These are phyloP conservation scores for Lerema accius DNA, from an alignment of 1,140 invertebrate genomes.

Conservation along the genomic window DNA sequence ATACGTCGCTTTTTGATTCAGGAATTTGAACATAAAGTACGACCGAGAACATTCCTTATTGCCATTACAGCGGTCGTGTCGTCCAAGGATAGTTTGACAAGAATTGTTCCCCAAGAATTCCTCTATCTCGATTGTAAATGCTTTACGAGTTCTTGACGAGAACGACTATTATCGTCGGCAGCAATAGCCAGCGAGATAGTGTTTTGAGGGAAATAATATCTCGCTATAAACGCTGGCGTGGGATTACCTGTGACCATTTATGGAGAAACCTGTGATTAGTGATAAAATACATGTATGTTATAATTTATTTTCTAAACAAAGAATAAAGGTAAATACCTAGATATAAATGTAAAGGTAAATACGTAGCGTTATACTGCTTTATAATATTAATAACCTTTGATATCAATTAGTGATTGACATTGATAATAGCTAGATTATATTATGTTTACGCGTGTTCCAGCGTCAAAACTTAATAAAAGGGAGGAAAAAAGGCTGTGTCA, in stretches of 20 bases:
- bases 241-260: not conserved
- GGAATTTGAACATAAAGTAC: conserved; percentile 38
- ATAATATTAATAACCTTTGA: no score
- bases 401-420: no score
- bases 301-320: no score
- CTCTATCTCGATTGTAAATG: conserved; percentile 22
- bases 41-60: conserved; percentile 21
- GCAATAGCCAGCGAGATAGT: not conserved
- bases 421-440: no score
- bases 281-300: no score
- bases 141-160: conserved; percentile 15
- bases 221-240: not conserved
- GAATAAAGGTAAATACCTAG: no score
- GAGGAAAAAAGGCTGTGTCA: no score
- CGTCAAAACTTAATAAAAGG: no score
- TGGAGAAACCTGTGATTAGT: not conserved
- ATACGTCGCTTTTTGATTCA: conserved; percentile 37
- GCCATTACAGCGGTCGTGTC: conserved; percentile 22
- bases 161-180: conserved; percentile 1
- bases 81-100: conserved; percentile 14
- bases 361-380: no score
- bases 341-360: no score
- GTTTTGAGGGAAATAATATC: not conserved
- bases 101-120: conserved; percentile 26
- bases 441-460: no score